phyloP scores from a whole-genome alignment of 2,113 vertebrate genomes.

The Lepisosteus oculatus region DNA sequence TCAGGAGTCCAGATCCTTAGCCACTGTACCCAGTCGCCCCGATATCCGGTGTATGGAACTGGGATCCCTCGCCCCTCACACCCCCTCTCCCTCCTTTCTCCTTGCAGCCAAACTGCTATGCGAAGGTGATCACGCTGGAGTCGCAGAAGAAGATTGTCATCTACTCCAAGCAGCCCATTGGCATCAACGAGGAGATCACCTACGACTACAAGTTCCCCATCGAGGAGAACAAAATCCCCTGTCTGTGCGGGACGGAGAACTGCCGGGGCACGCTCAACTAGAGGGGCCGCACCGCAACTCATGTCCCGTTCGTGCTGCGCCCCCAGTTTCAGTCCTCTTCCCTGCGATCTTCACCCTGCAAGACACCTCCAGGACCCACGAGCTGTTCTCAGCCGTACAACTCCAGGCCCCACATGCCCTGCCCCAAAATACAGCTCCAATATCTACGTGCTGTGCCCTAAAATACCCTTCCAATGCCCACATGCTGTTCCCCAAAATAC shows the following conservation, averaged over 20 bases:
- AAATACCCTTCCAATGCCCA: constrained; percentile 42
- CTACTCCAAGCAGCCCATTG: constrained; percentile 92
- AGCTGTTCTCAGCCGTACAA: background rate
- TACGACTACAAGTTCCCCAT: constrained; percentile 96
- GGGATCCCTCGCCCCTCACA: background rate
- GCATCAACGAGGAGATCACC: constrained; percentile 90
- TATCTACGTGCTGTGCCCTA: no score
- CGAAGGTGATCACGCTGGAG: constrained; percentile 95
- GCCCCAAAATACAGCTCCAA: no score
- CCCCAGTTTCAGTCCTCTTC: background rate
- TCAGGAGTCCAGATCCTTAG: no score
- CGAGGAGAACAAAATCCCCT: constrained; percentile 95
- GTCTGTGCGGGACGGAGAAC: constrained; percentile 88
- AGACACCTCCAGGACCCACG: background rate
- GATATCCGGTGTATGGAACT: no score
- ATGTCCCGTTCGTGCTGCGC: constrained; percentile 4
- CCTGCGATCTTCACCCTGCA: background rate
- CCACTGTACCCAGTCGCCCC: no score
- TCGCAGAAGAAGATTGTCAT: constrained; percentile 96
- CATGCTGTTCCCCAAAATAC: constrained; percentile 25
- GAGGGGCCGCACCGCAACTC: constrained; percentile 6
- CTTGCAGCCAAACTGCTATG: constrained; percentile 88
- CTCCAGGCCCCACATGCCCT: background rate
- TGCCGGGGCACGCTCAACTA: constrained; percentile 90
- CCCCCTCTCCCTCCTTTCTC: background rate